Base-by-base conservation (phyloP, 2,888 invertebrate genomes). In the Agrochola litura region DNA sequence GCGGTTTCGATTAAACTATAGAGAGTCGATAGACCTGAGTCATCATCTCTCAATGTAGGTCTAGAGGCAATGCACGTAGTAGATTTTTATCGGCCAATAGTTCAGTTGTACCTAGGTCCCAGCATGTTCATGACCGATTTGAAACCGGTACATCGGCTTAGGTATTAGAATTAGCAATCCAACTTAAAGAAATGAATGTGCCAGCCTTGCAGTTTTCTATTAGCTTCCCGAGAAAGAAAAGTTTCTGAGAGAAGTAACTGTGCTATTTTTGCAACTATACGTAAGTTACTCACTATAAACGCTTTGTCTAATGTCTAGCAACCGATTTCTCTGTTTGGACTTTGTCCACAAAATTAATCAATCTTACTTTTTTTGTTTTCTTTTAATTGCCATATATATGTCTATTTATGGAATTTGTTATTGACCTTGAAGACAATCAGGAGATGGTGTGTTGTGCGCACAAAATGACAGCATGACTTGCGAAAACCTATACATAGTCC, bases 21-120 rank as follows among this genome's bases (percentile, higher is more conserved):
- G 52, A 81, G 64, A 85, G 54, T 66, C 16, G 61, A 60, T n/a
- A 66, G 16, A 67, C 54, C 43, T 86, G 80, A 83, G 61, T 86
- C 84, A 84, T 71, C 66, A 77, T 56, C 10, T 60, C 22, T 41
- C 22, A 63, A 73, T 68, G 52, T 82, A 82, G 71, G 54, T 86
- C 49, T 71, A 60, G 12, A 68, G 61, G 12, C 65, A 58, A 58
- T 77, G 68, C 60, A 74, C 56, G 37, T 66, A 16, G 30, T 41
- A 63, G 80, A 83, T 79, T 84, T 86, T 72, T 65, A 79, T 86
- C 74, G 64, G 65, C 46, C 71, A 71, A 86, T 65, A 83, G 71
- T 56, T 70, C 84, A 70, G 30, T 52, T 6, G 5, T 54, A 66
- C 66, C 46, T 19, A 22, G 19, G 25, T 72, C 25, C 49, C 22